Percentiles rank a stretch among this genome's conserved stretches.
These are phyloP conservation scores for Ormyrus nitidulus DNA, from an alignment of 2,888 invertebrate genomes.

Conservation along the genomic window DNA sequence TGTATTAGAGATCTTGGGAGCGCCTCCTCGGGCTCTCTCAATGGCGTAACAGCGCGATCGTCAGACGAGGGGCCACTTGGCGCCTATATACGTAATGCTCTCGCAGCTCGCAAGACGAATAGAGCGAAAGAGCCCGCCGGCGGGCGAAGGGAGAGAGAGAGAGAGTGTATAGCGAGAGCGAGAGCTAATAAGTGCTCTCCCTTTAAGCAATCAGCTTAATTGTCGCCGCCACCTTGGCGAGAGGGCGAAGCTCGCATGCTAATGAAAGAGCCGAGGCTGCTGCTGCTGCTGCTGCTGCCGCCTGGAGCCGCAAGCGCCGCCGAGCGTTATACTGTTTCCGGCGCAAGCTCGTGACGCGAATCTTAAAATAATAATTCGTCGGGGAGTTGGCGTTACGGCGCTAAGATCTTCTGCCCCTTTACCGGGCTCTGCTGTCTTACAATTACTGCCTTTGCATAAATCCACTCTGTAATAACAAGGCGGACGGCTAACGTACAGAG, in stretches of 20 bases:
- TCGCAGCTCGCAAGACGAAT: constrained; percentile 28
- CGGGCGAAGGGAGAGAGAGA: not conserved
- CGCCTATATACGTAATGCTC: not conserved
- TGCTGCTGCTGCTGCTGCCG: not conserved
- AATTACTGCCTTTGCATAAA: constrained; percentile 51
- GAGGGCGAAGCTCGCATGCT: constrained; percentile 48
- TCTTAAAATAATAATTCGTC: constrained; percentile 55
- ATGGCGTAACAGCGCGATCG: constrained; percentile 26
- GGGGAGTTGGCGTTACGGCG: constrained; percentile 38
- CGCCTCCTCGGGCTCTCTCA: constrained; percentile 15
- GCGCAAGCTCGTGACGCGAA: constrained; percentile 50
- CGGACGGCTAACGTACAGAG: not conserved
- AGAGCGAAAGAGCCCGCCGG: constrained; percentile 42
- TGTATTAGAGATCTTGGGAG: not conserved
- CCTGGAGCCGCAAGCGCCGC: not conserved
- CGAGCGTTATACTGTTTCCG: not conserved
- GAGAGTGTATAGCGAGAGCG: not conserved
- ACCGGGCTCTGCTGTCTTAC: constrained; percentile 18
- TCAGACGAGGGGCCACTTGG: constrained; percentile 42
- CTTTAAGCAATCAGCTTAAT: constrained; percentile 57
- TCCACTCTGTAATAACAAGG: constrained; percentile 31
- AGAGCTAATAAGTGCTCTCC: constrained; percentile 54
- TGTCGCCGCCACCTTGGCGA: constrained; percentile 55
- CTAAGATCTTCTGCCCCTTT: constrained; percentile 1
- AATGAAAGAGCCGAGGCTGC: constrained; percentile 27